Evolutionary conservation across 2,113 vertebrate species (phyloP), one percentile per base, ranked within the genome.

Genomic region (Eulemur macaco): DNA sequence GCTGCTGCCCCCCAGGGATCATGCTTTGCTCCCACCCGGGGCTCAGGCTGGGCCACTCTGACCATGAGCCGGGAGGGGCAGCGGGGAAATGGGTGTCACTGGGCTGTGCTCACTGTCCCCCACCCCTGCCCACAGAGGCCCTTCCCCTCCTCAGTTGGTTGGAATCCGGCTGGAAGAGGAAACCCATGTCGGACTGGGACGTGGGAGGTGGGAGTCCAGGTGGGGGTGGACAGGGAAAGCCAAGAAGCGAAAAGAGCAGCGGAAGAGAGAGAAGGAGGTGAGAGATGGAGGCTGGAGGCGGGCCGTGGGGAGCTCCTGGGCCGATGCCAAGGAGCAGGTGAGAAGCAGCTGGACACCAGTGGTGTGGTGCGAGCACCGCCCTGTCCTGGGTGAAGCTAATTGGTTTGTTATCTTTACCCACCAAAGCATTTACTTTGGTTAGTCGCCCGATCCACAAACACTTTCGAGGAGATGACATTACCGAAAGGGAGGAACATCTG

Each of bases 401-500:
- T 99, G 99, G 99, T 99, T 99, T 99, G 99, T 99, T 99, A 99
- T 99, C 99, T 99, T 99, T 99, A 99, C 99, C 99, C 99, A 99
- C 99, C 99, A 99, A 99, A 99, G 99, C 99, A 99, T 99, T 99
- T 99, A 99, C 99, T 99, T 99, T 99, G 99, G 99, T 99, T 99
- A 99, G 99, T 99, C 99, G 99, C 99, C 99, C 99, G 99, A 99
- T 99, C 99, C 99, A 99, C 99, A 99, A 99, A 99, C 99, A 99
- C 99, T 99, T 99, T 99, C 99, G 99, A 99, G 99, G 99, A 99
- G 99, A 99, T 99, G 99, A 99, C 99, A 99, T 99, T 99, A 99
- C 99, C 99, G 99, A 99, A 99, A 99, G 99, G 99, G 99, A 99
- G 99, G 99, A 99, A 99, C 99, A 99, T 99, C 99, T 99, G 99